phyloP scores from a whole-genome alignment of 2,797 vertebrate species.

The Harpagifer antarcticus region DNA sequence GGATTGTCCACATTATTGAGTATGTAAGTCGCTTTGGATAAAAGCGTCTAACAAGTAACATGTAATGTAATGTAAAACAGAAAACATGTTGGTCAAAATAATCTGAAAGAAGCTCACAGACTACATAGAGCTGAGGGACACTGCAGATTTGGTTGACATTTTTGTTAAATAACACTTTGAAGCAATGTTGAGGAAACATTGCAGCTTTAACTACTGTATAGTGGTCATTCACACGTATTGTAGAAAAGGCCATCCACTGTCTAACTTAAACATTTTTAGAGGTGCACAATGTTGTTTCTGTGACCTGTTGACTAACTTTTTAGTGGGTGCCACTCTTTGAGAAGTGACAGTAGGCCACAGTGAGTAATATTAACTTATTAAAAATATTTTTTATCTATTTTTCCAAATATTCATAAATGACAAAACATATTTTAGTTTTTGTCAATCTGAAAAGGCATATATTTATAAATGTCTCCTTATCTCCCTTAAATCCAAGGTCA shows the following conservation, averaged over 20 bases:
- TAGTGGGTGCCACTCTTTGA: too few relatives aligned
- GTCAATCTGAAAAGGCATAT: background rate
- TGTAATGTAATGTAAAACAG: background rate
- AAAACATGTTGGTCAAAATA: background rate
- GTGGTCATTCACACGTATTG: background rate
- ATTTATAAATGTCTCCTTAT: background rate
- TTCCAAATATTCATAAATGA: too few relatives aligned
- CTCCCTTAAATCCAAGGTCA: background rate
- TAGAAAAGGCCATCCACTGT: background rate
- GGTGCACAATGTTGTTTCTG: too few relatives aligned
- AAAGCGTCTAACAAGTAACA: too few relatives aligned
- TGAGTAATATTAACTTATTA: too few relatives aligned
- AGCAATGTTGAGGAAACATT: background rate
- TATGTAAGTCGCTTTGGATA: too few relatives aligned
- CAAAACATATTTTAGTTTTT: too few relatives aligned
- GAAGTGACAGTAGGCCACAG: too few relatives aligned
- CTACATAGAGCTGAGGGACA: background rate
- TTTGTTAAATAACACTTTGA: background rate
- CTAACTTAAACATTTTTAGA: too few relatives aligned
- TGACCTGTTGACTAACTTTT: too few relatives aligned
- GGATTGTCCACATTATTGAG: too few relatives aligned
- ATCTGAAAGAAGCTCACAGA: background rate
- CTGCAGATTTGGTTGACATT: background rate
- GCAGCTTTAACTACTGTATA: background rate
- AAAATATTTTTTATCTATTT: too few relatives aligned